Base-by-base conservation (phyloP, 2,888 invertebrate genomes). In the Euproctis similis region DNA sequence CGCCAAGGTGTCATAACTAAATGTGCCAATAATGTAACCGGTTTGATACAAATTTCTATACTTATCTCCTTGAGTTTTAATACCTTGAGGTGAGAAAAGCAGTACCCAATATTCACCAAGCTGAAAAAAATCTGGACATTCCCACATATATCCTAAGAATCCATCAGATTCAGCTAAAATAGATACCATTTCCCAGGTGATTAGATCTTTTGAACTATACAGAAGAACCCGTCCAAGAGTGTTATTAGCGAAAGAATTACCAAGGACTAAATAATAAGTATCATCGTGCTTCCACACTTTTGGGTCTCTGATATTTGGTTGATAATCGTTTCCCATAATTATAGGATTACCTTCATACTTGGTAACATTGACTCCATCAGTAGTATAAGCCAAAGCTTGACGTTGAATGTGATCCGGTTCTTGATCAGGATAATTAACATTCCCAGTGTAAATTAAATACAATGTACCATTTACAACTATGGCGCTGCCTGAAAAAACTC, bases 121-220 rank as follows among this genome's bases (percentile, higher is more conserved):
- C 39, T 75, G 66, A 19, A 86, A 85, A 27, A 86, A 75, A 39
- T 85, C 85, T 0, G 86, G 86, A 53, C 86, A 86, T 45, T 86
- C 86, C 73, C 74, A 86, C 80, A 85, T 81, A 23, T 53, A 76
- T 1, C 78, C 78, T 1, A 77, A 57, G 8, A 39, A 46, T 4
- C 75, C 77, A 26, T 74, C 54, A 0, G 82, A 77, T 43, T 67
- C 40, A 21, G 34, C 63, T 8, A 84, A 39, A 24, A 65, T 38
- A 2, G 73, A 54, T 0, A 45, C 51, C 42, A 70, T 46, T 4
- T 53, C 18, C 82, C 82, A 85, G 10, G 50, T 42, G 4, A 53
- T 39, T 40, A 59, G 58, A 42, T 86, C 69, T 8, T 52, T 20
- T 0, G 85, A 85, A 9, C 48, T 28, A 38, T 69, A 85, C 3